These are phyloP conservation scores for Cydia pomonella DNA, from an alignment of 1,140 invertebrate genomes.

Conservation along the genomic window DNA sequence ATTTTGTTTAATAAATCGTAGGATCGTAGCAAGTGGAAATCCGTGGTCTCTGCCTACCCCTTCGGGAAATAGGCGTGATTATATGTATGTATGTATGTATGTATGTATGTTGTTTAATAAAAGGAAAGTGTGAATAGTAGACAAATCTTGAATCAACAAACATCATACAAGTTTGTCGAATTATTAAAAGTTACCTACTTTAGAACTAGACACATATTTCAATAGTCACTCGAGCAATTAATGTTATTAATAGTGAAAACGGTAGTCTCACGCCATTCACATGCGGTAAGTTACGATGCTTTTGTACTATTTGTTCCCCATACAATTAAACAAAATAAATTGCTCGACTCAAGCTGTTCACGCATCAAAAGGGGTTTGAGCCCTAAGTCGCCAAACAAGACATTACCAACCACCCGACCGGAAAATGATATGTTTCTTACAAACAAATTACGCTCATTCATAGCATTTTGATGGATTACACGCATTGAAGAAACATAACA, in stretches of 20 bases:
- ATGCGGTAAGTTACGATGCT: background rate
- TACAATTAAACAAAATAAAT: conserved; percentile 25
- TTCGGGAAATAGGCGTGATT: no score
- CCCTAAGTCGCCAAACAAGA: conserved; percentile 41
- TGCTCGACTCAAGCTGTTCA: conserved; percentile 5
- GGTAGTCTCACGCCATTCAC: conserved; percentile 2
- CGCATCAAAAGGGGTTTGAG: conserved; percentile 13
- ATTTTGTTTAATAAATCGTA: no score
- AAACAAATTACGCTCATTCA: conserved; percentile 61
- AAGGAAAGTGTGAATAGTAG: no score
- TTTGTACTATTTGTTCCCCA: conserved; percentile 11
- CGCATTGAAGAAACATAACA: conserved; percentile 35
- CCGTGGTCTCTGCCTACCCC: no score
- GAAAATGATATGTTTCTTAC: conserved; percentile 59
- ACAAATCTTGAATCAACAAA: no score
- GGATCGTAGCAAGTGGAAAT: no score
- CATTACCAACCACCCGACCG: conserved; percentile 52
- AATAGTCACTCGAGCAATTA: no score
- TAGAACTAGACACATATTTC: no score
- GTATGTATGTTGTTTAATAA: no score
- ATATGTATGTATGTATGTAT: no score
- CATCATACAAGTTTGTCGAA: no score
- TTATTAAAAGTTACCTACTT: no score
- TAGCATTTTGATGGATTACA: conserved; percentile 54
- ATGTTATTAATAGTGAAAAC: background rate